Conservation (phyloP, 1,140 invertebrate genomes). For the Plodia interpunctella region DNA sequence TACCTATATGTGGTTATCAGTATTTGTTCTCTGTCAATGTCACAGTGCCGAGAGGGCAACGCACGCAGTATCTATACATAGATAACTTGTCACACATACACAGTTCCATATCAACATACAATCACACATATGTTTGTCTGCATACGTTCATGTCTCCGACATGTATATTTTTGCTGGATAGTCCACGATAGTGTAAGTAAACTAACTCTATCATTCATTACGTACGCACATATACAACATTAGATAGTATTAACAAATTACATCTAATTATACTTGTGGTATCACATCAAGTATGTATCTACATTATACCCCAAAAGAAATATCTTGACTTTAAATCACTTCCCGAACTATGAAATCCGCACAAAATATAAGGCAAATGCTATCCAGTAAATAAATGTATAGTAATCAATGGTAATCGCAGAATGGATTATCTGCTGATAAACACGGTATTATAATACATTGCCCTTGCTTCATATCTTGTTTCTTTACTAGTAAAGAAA, state of each 20-base stretch:
- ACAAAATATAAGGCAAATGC: too few relatives aligned
- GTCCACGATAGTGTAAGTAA: too few relatives aligned
- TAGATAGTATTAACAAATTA: too few relatives aligned
- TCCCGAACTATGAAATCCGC: too few relatives aligned
- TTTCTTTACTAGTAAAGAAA: constrained; percentile 12
- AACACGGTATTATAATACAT: constrained; percentile 67
- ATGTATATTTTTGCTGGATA: background rate
- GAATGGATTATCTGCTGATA: constrained; percentile 60
- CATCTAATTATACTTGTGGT: too few relatives aligned
- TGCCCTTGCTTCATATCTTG: constrained; percentile 55
- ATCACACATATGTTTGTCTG: constrained; percentile 29
- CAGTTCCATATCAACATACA: constrained; percentile 24
- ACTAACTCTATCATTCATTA: too few relatives aligned
- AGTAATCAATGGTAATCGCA: constrained; percentile 17
- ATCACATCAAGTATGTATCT: too few relatives aligned
- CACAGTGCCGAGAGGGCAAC: constrained; percentile 69
- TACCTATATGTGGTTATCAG: constrained; percentile 48
- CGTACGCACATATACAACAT: too few relatives aligned
- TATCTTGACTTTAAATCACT: background rate
- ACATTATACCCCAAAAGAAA: too few relatives aligned
- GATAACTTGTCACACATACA: constrained; percentile 38
- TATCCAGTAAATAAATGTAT: background rate
- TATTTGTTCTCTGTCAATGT: constrained; percentile 72
- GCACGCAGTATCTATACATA: constrained; percentile 62
- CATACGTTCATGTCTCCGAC: constrained; percentile 19